phyloP scores from a whole-genome alignment of 2,797 vertebrate species.

The Champsocephalus esox region DNA sequence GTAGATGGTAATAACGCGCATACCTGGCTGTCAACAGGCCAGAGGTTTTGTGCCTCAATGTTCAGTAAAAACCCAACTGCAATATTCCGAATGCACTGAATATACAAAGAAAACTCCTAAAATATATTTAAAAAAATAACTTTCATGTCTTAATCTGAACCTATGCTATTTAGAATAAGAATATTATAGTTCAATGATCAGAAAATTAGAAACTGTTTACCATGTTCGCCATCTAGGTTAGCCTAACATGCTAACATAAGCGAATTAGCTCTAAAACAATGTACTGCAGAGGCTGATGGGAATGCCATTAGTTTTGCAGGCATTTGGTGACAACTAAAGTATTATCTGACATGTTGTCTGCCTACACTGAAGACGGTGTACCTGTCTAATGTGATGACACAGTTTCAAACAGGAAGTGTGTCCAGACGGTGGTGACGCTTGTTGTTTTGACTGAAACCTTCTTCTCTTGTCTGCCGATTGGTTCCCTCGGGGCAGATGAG shows the following conservation, averaged over 20 bases:
- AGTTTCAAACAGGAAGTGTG: constrained; percentile 7
- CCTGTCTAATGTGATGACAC: not conserved
- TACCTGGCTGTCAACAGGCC: no score
- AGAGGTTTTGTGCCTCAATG: no score
- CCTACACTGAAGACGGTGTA: not conserved
- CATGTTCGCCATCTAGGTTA: no score
- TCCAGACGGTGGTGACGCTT: constrained; percentile 1
- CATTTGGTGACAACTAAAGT: not conserved
- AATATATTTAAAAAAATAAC: no score
- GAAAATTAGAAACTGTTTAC: no score
- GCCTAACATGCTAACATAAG: not conserved
- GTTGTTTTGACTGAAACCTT: constrained; percentile 42
- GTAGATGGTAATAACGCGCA: no score
- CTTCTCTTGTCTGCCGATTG: constrained; percentile 6
- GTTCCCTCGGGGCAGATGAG: constrained; percentile 13
- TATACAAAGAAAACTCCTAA: no score
- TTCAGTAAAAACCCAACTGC: no score
- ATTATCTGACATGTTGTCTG: not conserved
- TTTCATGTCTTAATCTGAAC: no score
- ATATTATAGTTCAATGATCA: no score
- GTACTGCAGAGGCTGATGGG: not conserved
- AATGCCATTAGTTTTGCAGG: not conserved
- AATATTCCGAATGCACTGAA: no score
- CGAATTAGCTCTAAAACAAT: not conserved
- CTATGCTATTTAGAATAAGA: no score